Evolutionary conservation across 2,113 vertebrate genomes (phyloP).

Genomic region (Peromyscus polionotus): DNA sequence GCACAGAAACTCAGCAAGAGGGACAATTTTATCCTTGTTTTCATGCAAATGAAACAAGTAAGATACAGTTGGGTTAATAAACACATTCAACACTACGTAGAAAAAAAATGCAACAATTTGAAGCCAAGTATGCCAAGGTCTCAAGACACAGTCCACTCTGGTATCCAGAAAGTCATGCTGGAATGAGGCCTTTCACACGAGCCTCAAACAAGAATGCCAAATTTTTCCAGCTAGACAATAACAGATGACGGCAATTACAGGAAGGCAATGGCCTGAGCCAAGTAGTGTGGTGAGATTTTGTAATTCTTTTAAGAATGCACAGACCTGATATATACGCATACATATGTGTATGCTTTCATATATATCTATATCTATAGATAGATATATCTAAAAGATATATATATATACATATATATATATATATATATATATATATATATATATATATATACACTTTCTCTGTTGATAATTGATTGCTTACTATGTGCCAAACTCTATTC

Average conservation of each 20-base stretch:
- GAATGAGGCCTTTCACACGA: neutral
- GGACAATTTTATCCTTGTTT: neutral
- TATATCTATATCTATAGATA: neutral
- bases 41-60: neutral
- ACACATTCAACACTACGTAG: neutral
- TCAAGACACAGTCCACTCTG: neutral
- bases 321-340: neutral
- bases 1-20: neutral
- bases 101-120: neutral
- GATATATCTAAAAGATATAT: neutral
- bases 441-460: neutral
- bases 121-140: neutral
- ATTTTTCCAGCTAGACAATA: neutral
- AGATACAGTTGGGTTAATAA: neutral
- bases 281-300: neutral
- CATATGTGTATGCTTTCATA: neutral
- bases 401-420: neutral
- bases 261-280: neutral
- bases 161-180: neutral
- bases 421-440: neutral
- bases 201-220: neutral
- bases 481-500: neutral
- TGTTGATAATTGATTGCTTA: constrained; percentile 60
- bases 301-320: neutral
- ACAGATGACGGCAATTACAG: neutral